Evolutionary conservation across 1,140 invertebrate genomes (phyloP).

Genomic region (Heliconius eleuchia): DNA sequence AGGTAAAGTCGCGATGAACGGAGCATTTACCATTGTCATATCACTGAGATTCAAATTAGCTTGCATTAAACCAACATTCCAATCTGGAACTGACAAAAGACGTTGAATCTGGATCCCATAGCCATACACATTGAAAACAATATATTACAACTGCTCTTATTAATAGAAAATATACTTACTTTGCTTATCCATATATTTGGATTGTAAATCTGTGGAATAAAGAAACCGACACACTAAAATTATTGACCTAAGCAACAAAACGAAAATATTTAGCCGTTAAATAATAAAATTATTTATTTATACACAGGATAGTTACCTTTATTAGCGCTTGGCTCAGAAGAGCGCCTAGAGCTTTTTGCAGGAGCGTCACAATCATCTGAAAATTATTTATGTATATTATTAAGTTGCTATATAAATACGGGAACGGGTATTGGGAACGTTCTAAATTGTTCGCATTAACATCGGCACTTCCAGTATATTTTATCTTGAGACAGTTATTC

Average conservation of each 20-base stretch:
- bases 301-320: conserved; percentile 45
- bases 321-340: conserved; percentile 40
- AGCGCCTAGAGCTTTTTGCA: conserved; percentile 47
- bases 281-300: background rate
- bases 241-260: background rate
- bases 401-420: background rate
- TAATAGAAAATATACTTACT: conserved; percentile 17
- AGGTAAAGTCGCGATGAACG: conserved; percentile 37
- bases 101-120: background rate
- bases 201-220: conserved; percentile 21
- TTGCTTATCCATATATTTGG: background rate
- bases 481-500: background rate
- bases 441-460: background rate
- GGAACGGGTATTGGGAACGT: background rate
- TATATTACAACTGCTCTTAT: background rate
- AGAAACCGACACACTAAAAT: background rate
- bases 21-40: conserved; percentile 32
- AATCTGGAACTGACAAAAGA: conserved; percentile 35
- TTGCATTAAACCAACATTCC: conserved; percentile 27
- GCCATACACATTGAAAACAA: background rate
- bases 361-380: conserved; percentile 51
- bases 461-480: background rate
- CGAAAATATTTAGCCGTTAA: background rate
- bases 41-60: conserved; percentile 2
- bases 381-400: conserved; percentile 37